phyloP scores from a whole-genome alignment of 2,888 invertebrate species.

The Acleris cristana region DNA sequence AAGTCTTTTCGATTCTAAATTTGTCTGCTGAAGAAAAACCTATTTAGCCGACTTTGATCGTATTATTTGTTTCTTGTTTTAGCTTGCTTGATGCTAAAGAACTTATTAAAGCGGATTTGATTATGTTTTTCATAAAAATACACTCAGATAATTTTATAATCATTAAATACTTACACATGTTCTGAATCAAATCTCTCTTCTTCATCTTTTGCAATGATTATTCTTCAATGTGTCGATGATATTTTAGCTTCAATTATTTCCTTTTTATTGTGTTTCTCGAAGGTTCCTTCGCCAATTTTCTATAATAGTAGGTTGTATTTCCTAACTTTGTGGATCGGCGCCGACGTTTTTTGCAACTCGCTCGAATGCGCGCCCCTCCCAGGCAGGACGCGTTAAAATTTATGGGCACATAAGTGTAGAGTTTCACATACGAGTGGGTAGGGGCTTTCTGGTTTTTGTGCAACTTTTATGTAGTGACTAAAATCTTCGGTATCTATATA shows the following conservation, averaged over 20 bases:
- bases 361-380: conserved; percentile 59
- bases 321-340: conserved; percentile 74
- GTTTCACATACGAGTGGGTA: conserved; percentile 28
- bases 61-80: conserved; percentile 80
- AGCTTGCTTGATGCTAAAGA: conserved; percentile 52
- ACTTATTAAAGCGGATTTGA: conserved; percentile 46
- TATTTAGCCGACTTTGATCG: conserved; percentile 80
- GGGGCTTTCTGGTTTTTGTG: conserved; percentile 14
- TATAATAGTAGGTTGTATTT: conserved; percentile 79
- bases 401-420: conserved; percentile 55
- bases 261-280: conserved; percentile 38
- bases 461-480: background rate
- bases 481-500: no score
- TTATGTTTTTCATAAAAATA: conserved; percentile 10
- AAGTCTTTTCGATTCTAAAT: conserved; percentile 46
- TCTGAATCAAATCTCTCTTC: no score
- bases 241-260: background rate
- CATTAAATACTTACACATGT: background rate
- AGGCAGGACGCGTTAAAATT: conserved; percentile 59
- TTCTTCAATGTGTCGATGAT: background rate
- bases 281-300: conserved; percentile 75
- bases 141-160: background rate
- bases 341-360: conserved; percentile 76
- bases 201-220: no score
- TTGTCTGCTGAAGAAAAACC: conserved; percentile 70